Percentiles rank a stretch among this genome's conserved stretches.
Conservation (phyloP, 2,113 vertebrate species). For the Callorhinus ursinus region DNA sequence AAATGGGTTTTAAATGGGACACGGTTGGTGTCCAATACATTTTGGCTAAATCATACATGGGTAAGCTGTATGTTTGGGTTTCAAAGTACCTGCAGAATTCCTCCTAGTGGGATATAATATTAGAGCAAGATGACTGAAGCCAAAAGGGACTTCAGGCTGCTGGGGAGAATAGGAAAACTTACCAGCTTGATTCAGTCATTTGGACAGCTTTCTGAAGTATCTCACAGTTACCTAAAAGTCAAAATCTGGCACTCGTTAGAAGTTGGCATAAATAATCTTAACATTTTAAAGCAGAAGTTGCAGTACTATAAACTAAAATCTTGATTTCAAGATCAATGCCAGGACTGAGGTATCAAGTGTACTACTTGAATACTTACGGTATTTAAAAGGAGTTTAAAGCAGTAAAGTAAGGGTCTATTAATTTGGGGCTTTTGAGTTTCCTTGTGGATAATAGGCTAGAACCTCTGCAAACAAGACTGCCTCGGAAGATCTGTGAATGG, state of each 20-base stretch:
- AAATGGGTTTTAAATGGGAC: neutral
- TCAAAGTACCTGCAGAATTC: neutral
- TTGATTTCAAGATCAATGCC: neutral
- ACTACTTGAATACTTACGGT: neutral
- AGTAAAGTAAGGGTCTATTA: neutral
- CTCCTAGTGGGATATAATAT: neutral
- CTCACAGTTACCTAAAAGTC: neutral
- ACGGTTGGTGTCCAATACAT: neutral
- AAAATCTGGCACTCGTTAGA: neutral
- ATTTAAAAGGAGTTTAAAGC: neutral
- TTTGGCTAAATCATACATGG: neutral
- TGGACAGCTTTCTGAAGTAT: neutral
- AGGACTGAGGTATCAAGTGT: neutral
- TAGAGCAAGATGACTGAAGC: neutral
- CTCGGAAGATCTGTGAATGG: too few relatives aligned
- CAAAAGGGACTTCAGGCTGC: neutral
- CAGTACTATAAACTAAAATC: neutral
- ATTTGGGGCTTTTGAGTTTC: neutral
- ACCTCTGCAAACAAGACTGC: neutral
- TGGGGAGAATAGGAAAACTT: neutral
- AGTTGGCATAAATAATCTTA: neutral
- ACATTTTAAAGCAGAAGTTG: neutral
- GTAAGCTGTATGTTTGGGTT: neutral
- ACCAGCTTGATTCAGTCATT: neutral
- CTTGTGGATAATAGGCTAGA: neutral